Evolutionary conservation across 2,888 invertebrate genomes (phyloP), one percentile per base, ranked within the genome.

Genomic region (Diarsia brunnea): DNA sequence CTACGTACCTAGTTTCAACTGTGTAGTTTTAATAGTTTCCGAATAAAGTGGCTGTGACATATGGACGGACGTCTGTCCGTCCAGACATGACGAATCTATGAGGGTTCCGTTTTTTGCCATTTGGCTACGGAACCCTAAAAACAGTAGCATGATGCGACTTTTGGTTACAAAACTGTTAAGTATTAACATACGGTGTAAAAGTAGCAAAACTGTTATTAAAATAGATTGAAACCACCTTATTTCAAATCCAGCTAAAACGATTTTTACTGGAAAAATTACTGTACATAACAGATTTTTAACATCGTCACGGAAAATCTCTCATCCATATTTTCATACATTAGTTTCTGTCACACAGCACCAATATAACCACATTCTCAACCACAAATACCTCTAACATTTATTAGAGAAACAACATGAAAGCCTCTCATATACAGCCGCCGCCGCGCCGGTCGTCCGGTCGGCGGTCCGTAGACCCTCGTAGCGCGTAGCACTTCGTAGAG

Each of bases 401-500:
- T 51, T 58, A 63, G 24, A 65, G 70, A 78, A 79, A 68, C 51
- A 78, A 78, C 47, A 69, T 69, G 65, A 73, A 78, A 60, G 43
- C 27, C 65, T 47, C 51, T 70, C 21, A 47, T 60, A 24, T 24
- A 61, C 61, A 69, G 69, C 43, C 76, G 69, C 31, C 31, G n/a
- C n/a, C n/a, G n/a, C n/a, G n/a, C n/a, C n/a, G 47, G 7, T 21
- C 51, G 51, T 78, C 85, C 87, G 87, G 87, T 65, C 87, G 86
- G 0, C 73, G 65, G 88, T 85, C 69, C 84, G 83, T 82, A 84
- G 88, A 72, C 86, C 84, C 67, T 67, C 76, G 84, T 88, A 86
- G 88, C 85, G 31, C 75, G 82, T 86, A 87, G 87, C 84, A 45
- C 58, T 82, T 84, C 87, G 84, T 88, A 88, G 88, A 83, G 86